Evolutionary conservation across 2,797 vertebrate species (phyloP).

Genomic region (Galaxias olidus): DNA sequence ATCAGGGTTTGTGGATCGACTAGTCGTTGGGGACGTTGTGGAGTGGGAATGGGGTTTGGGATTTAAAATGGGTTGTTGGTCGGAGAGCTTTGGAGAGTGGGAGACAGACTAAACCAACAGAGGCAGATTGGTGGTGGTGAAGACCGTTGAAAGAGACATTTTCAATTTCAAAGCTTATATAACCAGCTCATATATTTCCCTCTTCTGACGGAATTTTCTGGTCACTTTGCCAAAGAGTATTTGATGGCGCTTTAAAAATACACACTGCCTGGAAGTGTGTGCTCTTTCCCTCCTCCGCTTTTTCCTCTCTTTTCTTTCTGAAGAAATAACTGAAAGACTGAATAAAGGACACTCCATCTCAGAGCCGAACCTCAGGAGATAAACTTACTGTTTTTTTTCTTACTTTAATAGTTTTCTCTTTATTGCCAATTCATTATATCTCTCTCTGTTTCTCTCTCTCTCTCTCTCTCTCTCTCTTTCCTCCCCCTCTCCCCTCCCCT

Average conservation of each 20-base stretch:
- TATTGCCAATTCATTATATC: no score
- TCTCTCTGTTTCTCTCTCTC: neutral
- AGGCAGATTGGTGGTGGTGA: neutral
- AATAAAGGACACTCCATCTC: no score
- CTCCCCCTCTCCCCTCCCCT: neutral
- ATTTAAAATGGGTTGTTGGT: neutral
- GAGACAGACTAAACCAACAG: neutral
- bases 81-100: slow-evolving; percentile 3
- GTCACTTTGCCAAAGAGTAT: neutral
- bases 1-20: neutral
- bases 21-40: neutral
- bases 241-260: slow-evolving; percentile 15
- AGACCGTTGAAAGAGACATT: neutral
- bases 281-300: no score
- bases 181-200: slow-evolving; percentile 1
- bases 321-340: slow-evolving; percentile 26
- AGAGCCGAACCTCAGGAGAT: neutral
- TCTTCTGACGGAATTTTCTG: neutral
- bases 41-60: slow-evolving; percentile 2
- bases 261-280: slow-evolving; percentile 2
- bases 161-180: neutral
- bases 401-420: no score
- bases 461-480: neutral
- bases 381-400: no score
- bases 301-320: slow-evolving; percentile 27